Percentiles rank a stretch among this genome's conserved stretches.
Conservation (phyloP, 2,113 vertebrate species). For the Hippocampus mohnikei region DNA sequence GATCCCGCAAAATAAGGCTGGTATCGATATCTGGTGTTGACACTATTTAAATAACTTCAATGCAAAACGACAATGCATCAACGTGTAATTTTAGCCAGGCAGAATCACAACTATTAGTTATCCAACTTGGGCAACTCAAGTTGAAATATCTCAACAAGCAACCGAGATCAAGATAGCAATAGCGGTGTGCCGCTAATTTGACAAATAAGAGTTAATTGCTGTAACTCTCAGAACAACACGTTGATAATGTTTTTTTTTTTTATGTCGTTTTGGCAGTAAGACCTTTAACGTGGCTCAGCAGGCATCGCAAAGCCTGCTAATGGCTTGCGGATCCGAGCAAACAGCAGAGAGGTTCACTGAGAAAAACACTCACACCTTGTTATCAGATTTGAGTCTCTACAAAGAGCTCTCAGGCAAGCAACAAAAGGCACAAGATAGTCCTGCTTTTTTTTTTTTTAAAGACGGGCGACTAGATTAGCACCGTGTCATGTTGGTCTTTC, state of each 20-base stretch:
- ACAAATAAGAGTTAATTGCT: no score
- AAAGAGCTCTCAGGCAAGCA: slow-evolving; percentile 50
- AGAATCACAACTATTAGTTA: no score
- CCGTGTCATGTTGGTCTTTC: slow-evolving; percentile 39
- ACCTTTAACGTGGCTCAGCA: slow-evolving; percentile 12
- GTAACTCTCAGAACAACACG: background rate
- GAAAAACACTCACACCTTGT: slow-evolving; percentile 57
- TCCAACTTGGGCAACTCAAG: no score
- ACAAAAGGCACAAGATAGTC: slow-evolving; percentile 34
- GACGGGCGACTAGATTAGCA: slow-evolving; percentile 27
- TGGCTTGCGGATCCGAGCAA: slow-evolving; percentile 35
- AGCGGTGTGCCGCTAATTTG: no score
- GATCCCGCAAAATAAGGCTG: no score
- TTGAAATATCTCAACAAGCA: no score
- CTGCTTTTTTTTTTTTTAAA: slow-evolving; percentile 27
- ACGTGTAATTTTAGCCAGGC: no score
- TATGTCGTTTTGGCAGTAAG: background rate
- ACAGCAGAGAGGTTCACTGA: slow-evolving; percentile 32
- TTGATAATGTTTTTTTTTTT: background rate
- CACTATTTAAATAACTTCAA: no score
- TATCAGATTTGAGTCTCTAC: slow-evolving; percentile 55
- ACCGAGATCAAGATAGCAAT: no score
- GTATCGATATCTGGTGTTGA: no score
- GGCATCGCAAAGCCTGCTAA: slow-evolving; percentile 37
- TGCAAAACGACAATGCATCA: no score